These are phyloP conservation scores for Accipiter cooperii DNA, from an alignment of 2,113 vertebrate species.

Conservation along the genomic window DNA sequence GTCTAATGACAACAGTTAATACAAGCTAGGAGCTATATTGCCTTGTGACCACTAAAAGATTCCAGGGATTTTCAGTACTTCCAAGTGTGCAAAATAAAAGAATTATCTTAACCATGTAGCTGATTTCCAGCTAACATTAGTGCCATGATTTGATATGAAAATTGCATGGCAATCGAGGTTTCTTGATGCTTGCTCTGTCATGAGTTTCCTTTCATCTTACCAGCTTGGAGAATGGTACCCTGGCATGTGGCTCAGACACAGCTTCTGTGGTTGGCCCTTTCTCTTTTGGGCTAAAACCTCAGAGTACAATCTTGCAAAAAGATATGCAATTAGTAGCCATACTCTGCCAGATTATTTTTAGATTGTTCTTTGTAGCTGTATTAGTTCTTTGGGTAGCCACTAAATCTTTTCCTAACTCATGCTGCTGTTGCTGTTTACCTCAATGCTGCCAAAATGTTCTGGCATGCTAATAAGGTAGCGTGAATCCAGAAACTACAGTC, in stretches of 20 bases:
- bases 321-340: background rate
- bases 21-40: background rate
- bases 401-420: background rate
- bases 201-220: background rate
- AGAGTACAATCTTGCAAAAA: background rate
- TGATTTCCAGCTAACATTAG: background rate
- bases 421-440: slow-evolving; percentile 1
- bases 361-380: background rate
- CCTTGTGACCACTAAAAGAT: background rate
- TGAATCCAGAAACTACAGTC: background rate
- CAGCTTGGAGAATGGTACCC: background rate
- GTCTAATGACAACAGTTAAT: background rate
- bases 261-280: background rate
- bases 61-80: background rate
- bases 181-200: background rate
- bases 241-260: background rate
- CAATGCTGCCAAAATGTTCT: background rate
- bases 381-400: background rate
- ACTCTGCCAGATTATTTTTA: background rate
- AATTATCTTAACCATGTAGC: background rate
- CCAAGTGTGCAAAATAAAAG: background rate
- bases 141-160: background rate
- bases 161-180: background rate
- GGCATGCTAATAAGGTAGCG: background rate
- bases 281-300: background rate